phyloP scores from a whole-genome alignment of 2,888 invertebrate species.

The Germaria angustata region DNA sequence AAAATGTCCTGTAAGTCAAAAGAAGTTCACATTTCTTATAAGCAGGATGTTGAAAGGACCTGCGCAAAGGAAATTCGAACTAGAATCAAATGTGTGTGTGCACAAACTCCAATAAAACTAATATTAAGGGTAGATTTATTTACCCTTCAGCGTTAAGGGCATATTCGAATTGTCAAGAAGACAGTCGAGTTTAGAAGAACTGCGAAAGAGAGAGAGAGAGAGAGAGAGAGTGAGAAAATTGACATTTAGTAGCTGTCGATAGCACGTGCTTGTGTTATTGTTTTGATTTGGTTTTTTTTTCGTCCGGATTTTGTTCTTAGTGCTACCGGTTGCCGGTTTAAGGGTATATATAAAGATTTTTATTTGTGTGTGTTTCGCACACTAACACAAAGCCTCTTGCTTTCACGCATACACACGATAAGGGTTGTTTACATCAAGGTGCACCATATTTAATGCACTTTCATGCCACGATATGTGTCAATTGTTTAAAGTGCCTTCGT shows the following conservation, averaged over 20 bases:
- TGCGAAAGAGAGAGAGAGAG: not conserved
- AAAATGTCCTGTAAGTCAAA: conserved; percentile 74
- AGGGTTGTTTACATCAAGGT: conserved; percentile 18
- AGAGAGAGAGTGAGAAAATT: not conserved
- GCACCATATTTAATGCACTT: conserved; percentile 12
- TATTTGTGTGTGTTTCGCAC: not conserved
- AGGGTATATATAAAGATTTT: not conserved
- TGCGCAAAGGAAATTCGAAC: conserved; percentile 76
- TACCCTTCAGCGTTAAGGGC: not conserved
- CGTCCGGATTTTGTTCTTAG: not conserved
- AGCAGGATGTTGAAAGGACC: conserved; percentile 77
- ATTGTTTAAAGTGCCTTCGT: conserved; percentile 19
- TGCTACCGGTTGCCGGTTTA: conserved; percentile 45
- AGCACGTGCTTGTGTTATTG: conserved; percentile 56
- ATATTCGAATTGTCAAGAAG: conserved; percentile 6
- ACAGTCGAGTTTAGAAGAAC: too few species aligned
- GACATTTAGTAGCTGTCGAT: not conserved
- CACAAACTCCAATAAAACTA: not conserved
- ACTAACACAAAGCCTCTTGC: not conserved
- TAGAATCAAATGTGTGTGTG: conserved; percentile 62
- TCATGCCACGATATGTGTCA: conserved; percentile 18
- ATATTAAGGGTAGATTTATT: conserved; percentile 29
- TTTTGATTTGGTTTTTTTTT: conserved; percentile 30
- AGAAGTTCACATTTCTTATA: conserved; percentile 66
- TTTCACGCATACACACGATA: not conserved